Conservation (phyloP, 2,888 invertebrate genomes). For the Scelioninae gen. 1 region DNA sequence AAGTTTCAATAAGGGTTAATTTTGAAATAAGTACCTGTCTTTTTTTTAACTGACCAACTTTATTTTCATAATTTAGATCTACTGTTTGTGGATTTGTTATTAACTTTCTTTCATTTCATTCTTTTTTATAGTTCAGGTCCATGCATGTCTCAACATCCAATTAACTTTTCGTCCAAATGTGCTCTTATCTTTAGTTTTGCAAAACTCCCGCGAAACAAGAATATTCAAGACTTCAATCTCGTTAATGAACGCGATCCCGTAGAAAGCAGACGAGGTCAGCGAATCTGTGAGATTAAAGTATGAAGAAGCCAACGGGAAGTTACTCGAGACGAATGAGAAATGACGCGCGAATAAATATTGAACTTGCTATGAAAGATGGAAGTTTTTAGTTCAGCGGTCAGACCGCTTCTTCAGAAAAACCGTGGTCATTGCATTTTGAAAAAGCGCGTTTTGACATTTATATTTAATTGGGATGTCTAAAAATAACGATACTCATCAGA, state of each 20-base stretch:
- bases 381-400: constrained; percentile 22
- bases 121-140: background rate
- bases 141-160: background rate
- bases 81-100: too few relatives aligned
- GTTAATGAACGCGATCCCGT: constrained; percentile 27
- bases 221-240: constrained; percentile 24
- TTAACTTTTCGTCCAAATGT: background rate
- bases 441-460: background rate
- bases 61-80: too few relatives aligned
- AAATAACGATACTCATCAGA: too few relatives aligned
- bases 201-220: constrained; percentile 9
- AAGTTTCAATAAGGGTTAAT: too few relatives aligned
- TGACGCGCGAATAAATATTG: constrained; percentile 53
- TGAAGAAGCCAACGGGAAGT: constrained; percentile 16
- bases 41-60: too few relatives aligned
- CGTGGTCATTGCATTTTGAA: constrained; percentile 7
- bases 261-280: constrained; percentile 2
- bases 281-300: constrained; percentile 32
- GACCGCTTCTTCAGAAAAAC: background rate
- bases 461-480: too few relatives aligned
- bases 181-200: constrained; percentile 7
- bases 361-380: constrained; percentile 41
- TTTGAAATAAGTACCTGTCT: too few relatives aligned
- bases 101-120: background rate
- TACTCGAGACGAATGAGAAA: constrained; percentile 45